These are phyloP conservation scores for Trichonephila clavata DNA, from an alignment of 1,140 invertebrate genomes.

Conservation along the genomic window DNA sequence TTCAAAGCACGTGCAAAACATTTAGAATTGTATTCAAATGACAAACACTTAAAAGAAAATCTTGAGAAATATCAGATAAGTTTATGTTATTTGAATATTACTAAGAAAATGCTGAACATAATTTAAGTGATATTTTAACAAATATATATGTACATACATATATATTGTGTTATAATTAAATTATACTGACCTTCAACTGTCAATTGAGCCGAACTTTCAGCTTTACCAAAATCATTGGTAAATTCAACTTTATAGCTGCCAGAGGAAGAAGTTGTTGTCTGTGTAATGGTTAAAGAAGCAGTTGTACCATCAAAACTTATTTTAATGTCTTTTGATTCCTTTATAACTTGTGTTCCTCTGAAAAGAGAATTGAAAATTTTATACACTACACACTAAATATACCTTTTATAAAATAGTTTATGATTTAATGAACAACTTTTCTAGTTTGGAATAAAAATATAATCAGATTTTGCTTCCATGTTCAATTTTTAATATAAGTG, in stretches of 20 bases:
- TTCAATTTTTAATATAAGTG: too few species aligned
- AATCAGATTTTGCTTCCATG: too few species aligned
- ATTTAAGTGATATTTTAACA: too few species aligned
- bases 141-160: too few species aligned
- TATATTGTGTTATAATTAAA: neutral
- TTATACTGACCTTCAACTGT: constrained; percentile 84
- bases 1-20: too few species aligned
- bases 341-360: constrained; percentile 86
- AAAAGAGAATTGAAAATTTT: neutral
- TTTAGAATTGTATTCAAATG: too few species aligned
- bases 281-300: constrained; percentile 87
- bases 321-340: constrained; percentile 86
- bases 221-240: constrained; percentile 90
- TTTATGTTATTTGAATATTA: neutral
- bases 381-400: too few species aligned
- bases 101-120: too few species aligned
- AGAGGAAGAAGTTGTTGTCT: constrained; percentile 86
- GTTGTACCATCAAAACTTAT: constrained; percentile 91
- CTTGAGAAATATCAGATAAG: neutral
- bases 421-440: too few species aligned
- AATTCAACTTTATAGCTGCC: constrained; percentile 90
- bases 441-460: too few species aligned
- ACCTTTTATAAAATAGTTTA: too few species aligned
- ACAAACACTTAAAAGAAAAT: neutral
- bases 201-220: constrained; percentile 89